These are phyloP conservation scores for Operophtera brumata DNA, from an alignment of 2,888 invertebrate genomes.

Conservation along the genomic window DNA sequence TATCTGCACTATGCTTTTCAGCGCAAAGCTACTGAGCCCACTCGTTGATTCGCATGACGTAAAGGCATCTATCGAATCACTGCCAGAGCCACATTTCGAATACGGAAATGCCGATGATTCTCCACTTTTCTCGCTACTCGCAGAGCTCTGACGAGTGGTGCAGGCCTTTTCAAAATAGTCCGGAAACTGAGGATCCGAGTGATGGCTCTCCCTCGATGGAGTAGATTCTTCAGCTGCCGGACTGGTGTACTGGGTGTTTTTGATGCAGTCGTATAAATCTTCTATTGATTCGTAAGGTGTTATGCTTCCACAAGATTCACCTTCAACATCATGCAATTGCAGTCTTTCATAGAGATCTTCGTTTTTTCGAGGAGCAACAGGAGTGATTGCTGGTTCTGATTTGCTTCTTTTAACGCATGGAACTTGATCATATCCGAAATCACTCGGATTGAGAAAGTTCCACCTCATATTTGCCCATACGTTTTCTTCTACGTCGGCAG, in stretches of 20 bases:
- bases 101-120: slow-evolving; percentile 75
- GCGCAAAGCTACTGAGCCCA: slow-evolving; percentile 65
- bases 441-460: slow-evolving; percentile 73
- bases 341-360: slow-evolving; percentile 73
- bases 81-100: slow-evolving; percentile 73
- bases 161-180: slow-evolving; percentile 70
- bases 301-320: slow-evolving; percentile 71
- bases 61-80: slow-evolving; percentile 70
- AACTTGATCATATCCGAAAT: slow-evolving; percentile 73
- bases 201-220: slow-evolving; percentile 64
- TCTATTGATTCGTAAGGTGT: slow-evolving; percentile 78
- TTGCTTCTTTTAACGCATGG: slow-evolving; percentile 70
- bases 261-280: slow-evolving; percentile 75
- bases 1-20: slow-evolving; percentile 63
- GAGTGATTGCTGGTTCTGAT: slow-evolving; percentile 73
- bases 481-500: slow-evolving; percentile 69
- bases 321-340: slow-evolving; percentile 59
- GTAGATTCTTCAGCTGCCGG: slow-evolving; percentile 67
- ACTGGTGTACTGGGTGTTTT: slow-evolving; percentile 68
- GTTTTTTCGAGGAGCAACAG: slow-evolving; percentile 58
- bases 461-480: slow-evolving; percentile 75
- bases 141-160: slow-evolving; percentile 70
- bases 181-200: slow-evolving; percentile 69
- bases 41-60: slow-evolving; percentile 75
- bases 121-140: slow-evolving; percentile 73